A percentile compares a stretch with the other conserved stretches of the same genome.
phyloP scores from a whole-genome alignment of 2,797 vertebrate genomes.

The Thamnophis elegans region DNA sequence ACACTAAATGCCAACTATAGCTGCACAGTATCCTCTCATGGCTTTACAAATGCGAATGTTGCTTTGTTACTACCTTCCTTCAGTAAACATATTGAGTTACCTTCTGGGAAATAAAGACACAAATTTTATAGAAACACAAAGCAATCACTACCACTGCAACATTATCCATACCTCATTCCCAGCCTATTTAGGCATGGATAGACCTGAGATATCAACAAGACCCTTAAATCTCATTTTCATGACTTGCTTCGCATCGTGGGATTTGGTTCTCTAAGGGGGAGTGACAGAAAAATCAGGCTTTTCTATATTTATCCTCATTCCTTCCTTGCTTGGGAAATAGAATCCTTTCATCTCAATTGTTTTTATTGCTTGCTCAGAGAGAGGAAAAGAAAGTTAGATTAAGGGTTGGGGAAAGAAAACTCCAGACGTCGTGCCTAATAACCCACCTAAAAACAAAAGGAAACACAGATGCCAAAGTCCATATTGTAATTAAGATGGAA shows the following conservation, averaged over 20 bases:
- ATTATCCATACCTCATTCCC: background rate
- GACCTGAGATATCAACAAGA: background rate
- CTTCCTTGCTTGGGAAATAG: slow-evolving; percentile 10
- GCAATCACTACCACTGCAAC: background rate
- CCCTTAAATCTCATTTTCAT: background rate
- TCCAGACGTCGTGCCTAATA: background rate
- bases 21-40: background rate
- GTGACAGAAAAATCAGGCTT: slow-evolving; percentile 10
- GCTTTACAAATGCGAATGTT: background rate
- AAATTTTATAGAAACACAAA: slow-evolving; percentile 2
- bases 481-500: background rate
- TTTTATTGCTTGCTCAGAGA: background rate
- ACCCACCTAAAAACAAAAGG: background rate
- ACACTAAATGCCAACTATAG: background rate
- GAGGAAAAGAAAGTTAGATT: background rate
- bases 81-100: background rate
- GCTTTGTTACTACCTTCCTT: background rate
- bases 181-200: background rate
- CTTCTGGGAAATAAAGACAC: slow-evolving; percentile 1
- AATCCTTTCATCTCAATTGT: background rate
- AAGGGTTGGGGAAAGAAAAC: background rate
- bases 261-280: slow-evolving; percentile 8
- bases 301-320: slow-evolving; percentile 8
- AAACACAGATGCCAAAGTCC: background rate
- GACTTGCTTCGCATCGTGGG: background rate